These are phyloP conservation scores for Brachypterus glaber DNA, from an alignment of 2,888 invertebrate species.

Conservation along the genomic window DNA sequence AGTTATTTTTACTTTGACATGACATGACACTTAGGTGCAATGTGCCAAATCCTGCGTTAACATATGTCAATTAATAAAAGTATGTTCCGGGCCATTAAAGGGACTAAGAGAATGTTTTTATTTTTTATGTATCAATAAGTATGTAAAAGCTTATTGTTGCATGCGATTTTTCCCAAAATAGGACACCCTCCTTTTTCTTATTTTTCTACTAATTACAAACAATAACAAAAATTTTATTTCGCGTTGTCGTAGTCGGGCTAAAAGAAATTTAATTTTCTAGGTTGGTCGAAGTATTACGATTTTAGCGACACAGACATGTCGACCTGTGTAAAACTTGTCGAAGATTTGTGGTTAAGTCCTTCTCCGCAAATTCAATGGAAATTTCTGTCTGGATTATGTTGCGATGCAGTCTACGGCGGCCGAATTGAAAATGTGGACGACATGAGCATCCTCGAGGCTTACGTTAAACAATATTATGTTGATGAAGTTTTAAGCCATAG, in stretches of 20 bases:
- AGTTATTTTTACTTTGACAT: too few species aligned
- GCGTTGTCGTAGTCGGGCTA: too few species aligned
- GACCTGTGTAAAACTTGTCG: slow-evolving; percentile 58
- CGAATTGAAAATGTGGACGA: slow-evolving; percentile 74
- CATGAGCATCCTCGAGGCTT: slow-evolving; percentile 54
- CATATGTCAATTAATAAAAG: too few species aligned
- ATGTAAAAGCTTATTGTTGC: too few species aligned
- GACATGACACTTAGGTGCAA: too few species aligned
- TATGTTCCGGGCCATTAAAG: too few species aligned
- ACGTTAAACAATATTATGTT: slow-evolving; percentile 54
- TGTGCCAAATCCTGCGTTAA: too few species aligned
- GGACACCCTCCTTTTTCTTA: too few species aligned
- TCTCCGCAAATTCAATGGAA: slow-evolving; percentile 53
- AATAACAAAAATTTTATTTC: too few species aligned
- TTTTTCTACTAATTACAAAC: neutral
- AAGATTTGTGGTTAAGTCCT: slow-evolving; percentile 36
- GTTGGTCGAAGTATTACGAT: slow-evolving; percentile 85
- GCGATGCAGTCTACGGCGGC: slow-evolving; percentile 78
- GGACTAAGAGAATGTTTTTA: too few species aligned
- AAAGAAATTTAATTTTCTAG: slow-evolving; percentile 33
- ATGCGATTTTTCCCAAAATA: too few species aligned
- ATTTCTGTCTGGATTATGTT: slow-evolving; percentile 65
- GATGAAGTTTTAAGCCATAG: slow-evolving; percentile 50
- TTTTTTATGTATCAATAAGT: too few species aligned
- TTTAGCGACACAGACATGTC: slow-evolving; percentile 74